phyloP scores from a whole-genome alignment of 2,888 invertebrate genomes.

The Mythimna vitellina region DNA sequence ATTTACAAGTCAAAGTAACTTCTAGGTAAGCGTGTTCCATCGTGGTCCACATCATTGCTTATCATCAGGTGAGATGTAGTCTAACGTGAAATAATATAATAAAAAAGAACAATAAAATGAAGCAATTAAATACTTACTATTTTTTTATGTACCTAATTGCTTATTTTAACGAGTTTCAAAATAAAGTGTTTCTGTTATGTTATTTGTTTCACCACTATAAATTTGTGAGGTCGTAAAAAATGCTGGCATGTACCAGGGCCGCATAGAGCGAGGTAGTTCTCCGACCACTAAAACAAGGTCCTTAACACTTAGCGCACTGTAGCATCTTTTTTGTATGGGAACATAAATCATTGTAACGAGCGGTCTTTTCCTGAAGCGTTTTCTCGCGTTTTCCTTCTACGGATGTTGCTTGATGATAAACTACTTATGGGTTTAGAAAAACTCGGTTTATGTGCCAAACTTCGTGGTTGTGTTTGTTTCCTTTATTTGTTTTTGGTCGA shows the following conservation, averaged over 20 bases:
- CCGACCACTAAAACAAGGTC: constrained; percentile 75
- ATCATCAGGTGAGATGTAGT: too few relatives aligned
- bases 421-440: constrained; percentile 62
- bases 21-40: too few relatives aligned
- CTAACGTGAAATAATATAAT: too few relatives aligned
- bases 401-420: constrained; percentile 67
- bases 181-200: constrained; percentile 36
- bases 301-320: constrained; percentile 70
- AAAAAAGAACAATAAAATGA: too few relatives aligned
- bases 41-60: too few relatives aligned
- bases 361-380: constrained; percentile 76
- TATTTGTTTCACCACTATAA: constrained; percentile 43
- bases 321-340: constrained; percentile 78
- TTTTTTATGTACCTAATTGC: constrained; percentile 19
- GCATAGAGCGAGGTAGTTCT: constrained; percentile 70
- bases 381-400: constrained; percentile 83
- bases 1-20: too few relatives aligned
- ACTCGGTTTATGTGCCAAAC: constrained; percentile 61
- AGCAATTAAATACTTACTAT: neutral
- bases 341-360: constrained; percentile 88
- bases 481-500: constrained; percentile 55
- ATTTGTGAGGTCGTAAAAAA: constrained; percentile 58
- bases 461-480: constrained; percentile 49
- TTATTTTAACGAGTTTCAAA: constrained; percentile 51
- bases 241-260: constrained; percentile 59